Evolutionary conservation across 2,888 invertebrate species (phyloP).

Genomic region (Ectropis crepuscularia): DNA sequence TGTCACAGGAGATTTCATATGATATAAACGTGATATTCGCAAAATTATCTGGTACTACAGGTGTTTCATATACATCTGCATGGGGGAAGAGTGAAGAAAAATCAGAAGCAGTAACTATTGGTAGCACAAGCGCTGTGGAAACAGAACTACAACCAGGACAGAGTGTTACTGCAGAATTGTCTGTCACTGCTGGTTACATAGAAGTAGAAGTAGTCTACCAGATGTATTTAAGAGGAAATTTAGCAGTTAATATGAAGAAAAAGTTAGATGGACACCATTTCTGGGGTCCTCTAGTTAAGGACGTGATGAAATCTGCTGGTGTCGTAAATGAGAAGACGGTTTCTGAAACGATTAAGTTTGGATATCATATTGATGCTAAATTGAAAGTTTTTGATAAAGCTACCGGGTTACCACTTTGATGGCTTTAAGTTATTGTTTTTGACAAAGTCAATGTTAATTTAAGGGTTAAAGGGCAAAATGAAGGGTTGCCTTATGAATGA

Average conservation of each 20-base stretch:
- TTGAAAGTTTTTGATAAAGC: constrained; percentile 65
- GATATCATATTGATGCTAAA: constrained; percentile 62
- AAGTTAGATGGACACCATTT: constrained; percentile 64
- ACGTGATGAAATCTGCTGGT: constrained; percentile 58
- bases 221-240: constrained; percentile 60
- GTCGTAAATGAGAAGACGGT: constrained; percentile 54
- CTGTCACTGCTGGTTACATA: constrained; percentile 61
- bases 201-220: constrained; percentile 64
- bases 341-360: constrained; percentile 59
- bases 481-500: no score
- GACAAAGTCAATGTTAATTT: no score
- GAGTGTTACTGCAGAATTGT: constrained; percentile 61
- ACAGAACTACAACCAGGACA: constrained; percentile 65
- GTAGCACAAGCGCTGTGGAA: constrained; percentile 63
- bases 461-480: no score
- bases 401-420: constrained; percentile 55
- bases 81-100: constrained; percentile 68
- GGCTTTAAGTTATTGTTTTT: not conserved
- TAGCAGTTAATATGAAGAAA: constrained; percentile 66
- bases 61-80: constrained; percentile 59
- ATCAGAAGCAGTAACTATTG: constrained; percentile 61
- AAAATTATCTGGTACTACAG: constrained; percentile 58
- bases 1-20: constrained; percentile 66
- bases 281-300: constrained; percentile 60
- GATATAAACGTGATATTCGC: constrained; percentile 63